phyloP scores from a whole-genome alignment of 2,797 vertebrate species.

The Sardinella longiceps region DNA sequence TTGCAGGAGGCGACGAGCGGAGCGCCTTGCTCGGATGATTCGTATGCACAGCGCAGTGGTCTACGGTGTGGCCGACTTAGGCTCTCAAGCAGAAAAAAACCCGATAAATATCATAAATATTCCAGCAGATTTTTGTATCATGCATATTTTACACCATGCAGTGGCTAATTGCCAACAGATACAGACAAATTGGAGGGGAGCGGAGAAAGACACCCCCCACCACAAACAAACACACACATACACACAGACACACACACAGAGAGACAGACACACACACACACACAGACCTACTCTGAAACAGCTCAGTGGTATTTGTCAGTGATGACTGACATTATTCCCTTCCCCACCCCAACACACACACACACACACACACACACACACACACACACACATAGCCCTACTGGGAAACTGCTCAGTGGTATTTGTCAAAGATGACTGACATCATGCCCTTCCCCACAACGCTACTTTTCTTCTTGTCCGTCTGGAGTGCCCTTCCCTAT shows the following conservation, averaged over 20 bases:
- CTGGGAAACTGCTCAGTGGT: no score
- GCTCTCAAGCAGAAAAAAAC: background rate
- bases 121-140: background rate
- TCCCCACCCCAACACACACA: background rate
- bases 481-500: background rate
- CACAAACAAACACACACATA: background rate
- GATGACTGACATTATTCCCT: background rate
- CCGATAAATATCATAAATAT: constrained; percentile 3
- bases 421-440: no score
- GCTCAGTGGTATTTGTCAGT: background rate
- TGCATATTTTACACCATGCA: background rate
- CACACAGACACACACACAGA: background rate
- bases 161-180: background rate
- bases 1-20: constrained; percentile 24
- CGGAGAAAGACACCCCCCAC: background rate
- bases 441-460: background rate
- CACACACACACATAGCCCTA: no score
- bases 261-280: background rate
- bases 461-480: background rate
- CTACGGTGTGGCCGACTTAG: background rate
- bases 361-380: background rate
- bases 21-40: background rate
- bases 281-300: background rate
- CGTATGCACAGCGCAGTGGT: background rate
- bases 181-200: background rate